These are phyloP conservation scores for Nipponacmea schrenckii DNA, from an alignment of 2,888 invertebrate genomes.

Conservation along the genomic window DNA sequence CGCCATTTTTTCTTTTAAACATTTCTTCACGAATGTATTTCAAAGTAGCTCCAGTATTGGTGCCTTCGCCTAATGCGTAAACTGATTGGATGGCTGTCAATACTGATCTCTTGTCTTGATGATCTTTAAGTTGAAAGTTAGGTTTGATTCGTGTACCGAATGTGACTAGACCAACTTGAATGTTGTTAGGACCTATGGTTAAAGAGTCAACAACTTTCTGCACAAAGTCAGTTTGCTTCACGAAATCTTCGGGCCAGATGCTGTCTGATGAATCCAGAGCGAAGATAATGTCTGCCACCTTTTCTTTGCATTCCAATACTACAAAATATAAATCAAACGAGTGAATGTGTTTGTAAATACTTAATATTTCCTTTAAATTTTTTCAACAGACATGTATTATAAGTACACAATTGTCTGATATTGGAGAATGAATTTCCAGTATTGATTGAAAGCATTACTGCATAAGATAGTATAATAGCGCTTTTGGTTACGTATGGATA, in stretches of 20 bases:
- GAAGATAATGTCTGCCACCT: slow-evolving; percentile 37
- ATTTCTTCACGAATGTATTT: slow-evolving; percentile 28
- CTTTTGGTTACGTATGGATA: no score
- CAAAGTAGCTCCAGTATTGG: slow-evolving; percentile 42
- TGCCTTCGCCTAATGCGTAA: slow-evolving; percentile 32
- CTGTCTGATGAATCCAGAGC: slow-evolving; percentile 40
- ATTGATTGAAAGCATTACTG: no score
- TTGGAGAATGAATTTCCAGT: no score
- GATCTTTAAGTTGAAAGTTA: slow-evolving; percentile 37
- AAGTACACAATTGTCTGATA: no score
- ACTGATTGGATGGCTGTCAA: slow-evolving; percentile 39
- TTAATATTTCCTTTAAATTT: no score
- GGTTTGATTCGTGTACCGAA: slow-evolving; percentile 33
- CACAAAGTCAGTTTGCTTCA: slow-evolving; percentile 34
- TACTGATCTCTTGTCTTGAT: slow-evolving; percentile 32
- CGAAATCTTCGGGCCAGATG: slow-evolving; percentile 31
- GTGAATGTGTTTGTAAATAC: no score
- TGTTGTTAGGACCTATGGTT: slow-evolving; percentile 31
- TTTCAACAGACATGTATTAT: no score
- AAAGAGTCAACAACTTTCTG: slow-evolving; percentile 30
- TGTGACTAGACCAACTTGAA: slow-evolving; percentile 44
- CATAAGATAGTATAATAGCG: no score
- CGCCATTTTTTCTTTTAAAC: slow-evolving; percentile 37
- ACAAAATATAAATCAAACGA: neutral
- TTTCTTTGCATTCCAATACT: slow-evolving; percentile 20